Base-by-base conservation (phyloP, 2,797 vertebrate genomes). In the Parauchenoglanis ngamensis region DNA sequence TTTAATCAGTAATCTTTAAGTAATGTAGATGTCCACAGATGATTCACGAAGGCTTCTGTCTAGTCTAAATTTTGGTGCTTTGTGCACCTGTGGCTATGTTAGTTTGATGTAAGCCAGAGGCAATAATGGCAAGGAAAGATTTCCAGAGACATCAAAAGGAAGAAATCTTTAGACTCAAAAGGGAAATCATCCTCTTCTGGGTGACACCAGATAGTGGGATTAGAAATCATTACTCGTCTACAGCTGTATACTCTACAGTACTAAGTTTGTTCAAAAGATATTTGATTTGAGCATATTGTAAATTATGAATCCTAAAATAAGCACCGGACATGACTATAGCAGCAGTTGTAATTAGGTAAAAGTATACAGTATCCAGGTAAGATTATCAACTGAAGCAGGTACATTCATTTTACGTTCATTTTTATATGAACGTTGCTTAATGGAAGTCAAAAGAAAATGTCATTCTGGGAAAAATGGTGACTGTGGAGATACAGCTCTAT, bases 1-100 rank as follows among this genome's bases (percentile, higher is more conserved):
- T 88, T 81, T 28, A 75, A 85, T 85, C 49, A 63, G 44, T 25
- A 52, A 80, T 72, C 65, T 40, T 46, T 79, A 84, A 79, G 17
- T 76, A 40, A 84, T 87, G 75, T 87, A 70, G 40, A 84, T 84
- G 87, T 49, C 87, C 17, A 63, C 46, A 76, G 31, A 85, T 85
- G 77, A 82, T 56, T 75, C 67, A 31, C 1, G 46, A 88, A 56
- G 28, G 25, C 46, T 54, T 11, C 35, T 11, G 31, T 63, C 67
- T 72, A 63, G 72, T 85, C 49, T 21, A 65, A 40, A 63, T 75
- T 21, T 44, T 72, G 77, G 35, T 31, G 86, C 10, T 57, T 65
- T 2, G 10, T 82, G 46, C 70, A 84, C 81, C 44, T 23, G 19
- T 59, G 23, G 7, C 61, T n/a, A 8, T 59, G 46, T 72, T 61